Evolutionary conservation across 64 coral and sea anemone species (phyloP).

Genomic region (Anthopleura sola): DNA sequence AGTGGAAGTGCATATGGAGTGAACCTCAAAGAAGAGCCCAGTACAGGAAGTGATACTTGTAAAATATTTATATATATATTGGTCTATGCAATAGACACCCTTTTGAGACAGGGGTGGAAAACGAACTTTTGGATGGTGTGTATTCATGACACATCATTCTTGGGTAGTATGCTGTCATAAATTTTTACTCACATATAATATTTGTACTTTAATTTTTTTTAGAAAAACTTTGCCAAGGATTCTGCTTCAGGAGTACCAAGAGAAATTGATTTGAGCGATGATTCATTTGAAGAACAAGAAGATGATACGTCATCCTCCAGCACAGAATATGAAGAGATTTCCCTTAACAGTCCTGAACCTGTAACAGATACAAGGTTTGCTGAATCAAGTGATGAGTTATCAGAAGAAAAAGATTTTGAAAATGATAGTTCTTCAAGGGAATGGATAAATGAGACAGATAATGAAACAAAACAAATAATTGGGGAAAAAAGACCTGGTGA

Average conservation of each 20-base stretch:
- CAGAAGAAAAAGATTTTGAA: slow-evolving; percentile 16
- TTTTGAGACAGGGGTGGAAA: no score
- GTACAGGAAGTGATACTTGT: no score
- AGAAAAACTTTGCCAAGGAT: background rate
- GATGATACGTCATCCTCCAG: slow-evolving; percentile 16
- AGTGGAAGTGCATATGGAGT: no score
- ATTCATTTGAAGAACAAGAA: background rate
- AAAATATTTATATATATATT: no score
- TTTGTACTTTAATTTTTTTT: background rate
- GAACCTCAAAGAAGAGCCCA: no score
- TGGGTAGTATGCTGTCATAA: no score
- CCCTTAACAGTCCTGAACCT: slow-evolving; percentile 10
- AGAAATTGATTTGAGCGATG: background rate
- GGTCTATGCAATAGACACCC: no score
- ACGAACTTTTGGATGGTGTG: no score
- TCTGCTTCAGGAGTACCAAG: background rate
- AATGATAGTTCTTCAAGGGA: background rate
- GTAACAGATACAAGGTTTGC: background rate
- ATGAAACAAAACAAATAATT: background rate
- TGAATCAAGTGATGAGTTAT: slow-evolving; percentile 10
- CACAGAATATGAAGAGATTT: slow-evolving; percentile 28
- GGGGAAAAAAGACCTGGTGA: background rate
- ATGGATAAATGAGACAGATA: background rate
- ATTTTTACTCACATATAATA: no score
- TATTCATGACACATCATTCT: no score